phyloP scores from a whole-genome alignment of 1,140 invertebrate genomes.

The Trichoplusia ni region DNA sequence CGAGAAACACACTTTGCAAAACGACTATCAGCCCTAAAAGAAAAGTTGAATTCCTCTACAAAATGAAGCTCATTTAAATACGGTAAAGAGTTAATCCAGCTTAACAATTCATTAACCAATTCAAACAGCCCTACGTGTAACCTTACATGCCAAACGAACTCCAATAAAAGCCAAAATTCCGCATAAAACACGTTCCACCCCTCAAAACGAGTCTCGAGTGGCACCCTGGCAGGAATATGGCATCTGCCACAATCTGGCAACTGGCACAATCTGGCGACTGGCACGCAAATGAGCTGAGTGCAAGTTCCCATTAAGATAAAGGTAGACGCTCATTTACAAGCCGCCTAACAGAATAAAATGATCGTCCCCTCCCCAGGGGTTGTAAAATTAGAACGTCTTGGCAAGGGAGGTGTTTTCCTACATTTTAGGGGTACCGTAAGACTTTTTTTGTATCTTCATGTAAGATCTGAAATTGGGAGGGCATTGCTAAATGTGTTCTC shows the following conservation, averaged over 20 bases:
- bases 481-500: no score
- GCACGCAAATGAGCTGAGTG: slow-evolving; percentile 8
- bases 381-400: slow-evolving; percentile 11
- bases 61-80: no score
- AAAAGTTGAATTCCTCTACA: no score
- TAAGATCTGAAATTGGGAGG: no score
- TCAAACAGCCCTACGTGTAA: neutral
- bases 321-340: slow-evolving; percentile 1
- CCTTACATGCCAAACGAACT: neutral
- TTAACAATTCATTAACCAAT: neutral
- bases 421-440: neutral
- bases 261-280: slow-evolving; percentile 10
- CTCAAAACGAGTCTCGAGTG: slow-evolving; percentile 7
- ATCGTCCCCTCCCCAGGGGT: neutral
- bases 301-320: slow-evolving; percentile 13
- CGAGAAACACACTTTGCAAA: no score
- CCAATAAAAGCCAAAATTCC: slow-evolving; percentile 14
- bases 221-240: neutral
- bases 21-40: no score
- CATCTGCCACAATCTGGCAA: neutral
- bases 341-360: slow-evolving; percentile 8
- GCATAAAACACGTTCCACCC: slow-evolving; percentile 18
- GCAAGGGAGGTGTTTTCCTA: neutral
- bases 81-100: no score
- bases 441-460: no score